Evolutionary conservation across 1,140 invertebrate genomes (phyloP).

Genomic region (Drosophila tsacasi): DNA sequence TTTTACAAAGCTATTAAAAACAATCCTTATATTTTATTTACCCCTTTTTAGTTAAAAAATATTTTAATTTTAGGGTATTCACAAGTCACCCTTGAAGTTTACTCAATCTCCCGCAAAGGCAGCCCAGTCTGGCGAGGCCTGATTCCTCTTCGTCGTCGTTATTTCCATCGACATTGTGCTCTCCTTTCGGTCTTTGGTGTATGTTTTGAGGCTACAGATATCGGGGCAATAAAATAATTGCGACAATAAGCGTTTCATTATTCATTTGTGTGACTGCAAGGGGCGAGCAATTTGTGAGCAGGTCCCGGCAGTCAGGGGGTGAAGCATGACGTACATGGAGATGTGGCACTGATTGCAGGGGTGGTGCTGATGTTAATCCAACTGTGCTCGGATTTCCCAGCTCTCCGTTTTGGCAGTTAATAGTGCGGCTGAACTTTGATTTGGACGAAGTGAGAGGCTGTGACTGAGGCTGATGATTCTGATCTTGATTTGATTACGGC

Average conservation of each 20-base stretch:
- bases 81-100: too few species aligned
- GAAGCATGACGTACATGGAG: not conserved
- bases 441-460: constrained; percentile 20
- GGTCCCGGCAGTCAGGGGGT: constrained; percentile 38
- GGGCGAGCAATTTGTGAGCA: constrained; percentile 79
- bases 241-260: constrained; percentile 83
- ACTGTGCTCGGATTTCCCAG: constrained; percentile 64
- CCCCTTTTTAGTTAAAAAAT: rapidly evolving
- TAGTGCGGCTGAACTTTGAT: constrained; percentile 74
- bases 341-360: constrained; percentile 69
- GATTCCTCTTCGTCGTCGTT: constrained; percentile 31
- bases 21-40: not conserved
- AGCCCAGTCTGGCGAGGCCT: constrained; percentile 14
- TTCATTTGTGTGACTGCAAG: constrained; percentile 81
- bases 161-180: constrained; percentile 27
- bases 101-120: not conserved
- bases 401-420: constrained; percentile 75
- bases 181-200: constrained; percentile 50
- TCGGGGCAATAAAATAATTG: constrained; percentile 83
- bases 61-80: constrained; percentile 12
- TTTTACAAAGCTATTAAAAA: not conserved
- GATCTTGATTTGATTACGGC: constrained; percentile 80
- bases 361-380: constrained; percentile 78
- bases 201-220: constrained; percentile 82
- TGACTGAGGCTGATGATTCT: constrained; percentile 58